Base-by-base conservation (phyloP, 1,140 invertebrate species). In the Onthophagus taurus region DNA sequence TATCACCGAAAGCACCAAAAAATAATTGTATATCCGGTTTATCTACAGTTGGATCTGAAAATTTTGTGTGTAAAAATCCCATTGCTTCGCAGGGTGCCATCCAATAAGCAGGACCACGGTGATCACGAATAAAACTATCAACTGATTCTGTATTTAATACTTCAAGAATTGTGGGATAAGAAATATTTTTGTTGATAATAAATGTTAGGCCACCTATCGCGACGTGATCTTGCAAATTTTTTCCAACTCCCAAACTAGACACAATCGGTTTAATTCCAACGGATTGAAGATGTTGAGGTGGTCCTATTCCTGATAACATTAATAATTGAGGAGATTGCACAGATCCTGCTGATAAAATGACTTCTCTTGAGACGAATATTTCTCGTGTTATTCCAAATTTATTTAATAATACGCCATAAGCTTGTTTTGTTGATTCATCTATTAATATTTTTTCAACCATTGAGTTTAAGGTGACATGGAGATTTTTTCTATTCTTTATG, bases 11-110 rank as follows among this genome's bases (percentile, higher is more conserved):
- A 2, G 81, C 72, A 2, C 76, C 73, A 46, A 88, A 65, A 47
- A 87, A 82, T 4, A 86, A 57, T 54, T 89, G 83, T 26, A 89
- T 71, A 55, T 90, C 86, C 0, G 87, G 87, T 67, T 75, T 83
- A 58, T 86, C 81, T 11, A 72, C 66, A 0, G 46, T 54, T 4
- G 66, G 57, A 48, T 83, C 69, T 47, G 77, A 75, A 44, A 80
- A 85, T 65, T 78, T 81, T 0, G 83, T 81, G 31, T 80, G 83
- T 0, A 84, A 69, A 55, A 86, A 89, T 0, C 74, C 85, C 71
- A 86, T 79, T 1, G 75, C 81, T 62, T 88, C 85, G 23, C 76
- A 75, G 19, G 78, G 75, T 9, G 80, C 76, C 54, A 78, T 69
- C 41, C 73, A 73, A 44, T 85, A 84, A 12, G 85, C 55, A 2